Percentiles rank a stretch among this genome's conserved stretches.
Evolutionary conservation across 53 echinoderm and acorn worm species (phyloP).

Genomic region (Holothuria leucospilota): DNA sequence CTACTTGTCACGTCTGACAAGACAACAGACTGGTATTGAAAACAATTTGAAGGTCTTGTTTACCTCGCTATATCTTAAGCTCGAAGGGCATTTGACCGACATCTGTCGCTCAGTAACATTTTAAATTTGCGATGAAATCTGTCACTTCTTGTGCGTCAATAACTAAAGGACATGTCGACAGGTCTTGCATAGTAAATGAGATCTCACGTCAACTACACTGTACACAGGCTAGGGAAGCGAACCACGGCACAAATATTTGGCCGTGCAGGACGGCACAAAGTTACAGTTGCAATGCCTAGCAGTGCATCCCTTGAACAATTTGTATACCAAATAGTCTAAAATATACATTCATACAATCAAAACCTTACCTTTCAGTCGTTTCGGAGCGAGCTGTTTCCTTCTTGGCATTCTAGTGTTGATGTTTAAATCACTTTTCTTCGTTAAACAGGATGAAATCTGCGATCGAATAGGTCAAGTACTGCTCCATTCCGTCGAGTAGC

Average conservation of each 20-base stretch:
- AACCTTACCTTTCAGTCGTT: constrained; percentile 39
- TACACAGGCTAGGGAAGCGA: background rate
- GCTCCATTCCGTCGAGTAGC: too few relatives aligned
- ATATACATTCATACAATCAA: background rate
- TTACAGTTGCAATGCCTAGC: constrained; percentile 18
- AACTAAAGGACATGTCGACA: constrained; percentile 17
- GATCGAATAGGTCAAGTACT: too few relatives aligned
- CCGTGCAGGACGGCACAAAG: constrained; percentile 27
- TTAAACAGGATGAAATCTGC: too few relatives aligned
- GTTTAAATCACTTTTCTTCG: too few relatives aligned
- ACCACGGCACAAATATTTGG: constrained; percentile 8
- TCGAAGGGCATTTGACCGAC: constrained; percentile 39
- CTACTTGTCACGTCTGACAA: constrained; percentile 20
- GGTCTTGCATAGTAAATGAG: constrained; percentile 41
- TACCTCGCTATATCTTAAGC: constrained; percentile 2
- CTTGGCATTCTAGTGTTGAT: constrained; percentile 22
- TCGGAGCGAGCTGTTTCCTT: constrained; percentile 35
- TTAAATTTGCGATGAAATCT: constrained; percentile 30
- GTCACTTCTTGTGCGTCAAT: constrained; percentile 41
- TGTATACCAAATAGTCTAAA: background rate
- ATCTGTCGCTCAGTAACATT: constrained; percentile 34
- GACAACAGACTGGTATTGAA: constrained; percentile 5
- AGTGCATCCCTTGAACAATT: background rate
- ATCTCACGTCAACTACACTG: background rate
- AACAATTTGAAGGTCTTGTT: constrained; percentile 9